Evolutionary conservation across 2,113 vertebrate genomes (phyloP).

Genomic region (Phylloscopus trochiloides): DNA sequence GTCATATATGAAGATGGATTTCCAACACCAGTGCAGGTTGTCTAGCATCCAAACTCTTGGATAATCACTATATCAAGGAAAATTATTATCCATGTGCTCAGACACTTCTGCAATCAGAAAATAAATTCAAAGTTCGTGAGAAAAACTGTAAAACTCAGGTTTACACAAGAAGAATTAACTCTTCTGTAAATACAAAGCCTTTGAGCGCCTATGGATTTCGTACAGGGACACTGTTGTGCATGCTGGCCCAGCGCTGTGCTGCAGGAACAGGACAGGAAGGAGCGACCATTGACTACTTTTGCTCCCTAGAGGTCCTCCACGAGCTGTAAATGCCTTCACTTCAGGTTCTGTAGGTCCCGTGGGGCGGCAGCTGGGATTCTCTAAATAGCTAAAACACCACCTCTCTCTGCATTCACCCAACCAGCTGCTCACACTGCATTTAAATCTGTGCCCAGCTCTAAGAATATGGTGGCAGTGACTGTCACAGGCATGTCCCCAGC

Average conservation of each 20-base stretch:
- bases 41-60: background rate
- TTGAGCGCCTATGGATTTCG: background rate
- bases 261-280: fast-evolving
- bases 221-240: fast-evolving
- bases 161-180: background rate
- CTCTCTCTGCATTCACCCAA: background rate
- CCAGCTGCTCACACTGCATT: background rate
- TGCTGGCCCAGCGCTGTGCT: background rate
- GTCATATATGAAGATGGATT: background rate
- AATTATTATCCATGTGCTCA: background rate
- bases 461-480: background rate
- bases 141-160: background rate
- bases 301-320: conserved; percentile 14
- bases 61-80: background rate
- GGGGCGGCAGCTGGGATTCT: background rate
- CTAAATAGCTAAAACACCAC: fast-evolving
- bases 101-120: background rate
- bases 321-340: background rate
- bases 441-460: background rate
- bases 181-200: fast-evolving
- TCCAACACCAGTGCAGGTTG: background rate
- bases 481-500: background rate
- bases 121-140: fast-evolving
- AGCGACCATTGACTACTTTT: background rate
- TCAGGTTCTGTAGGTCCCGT: background rate